Base-by-base conservation (phyloP, 2,797 vertebrate genomes). In the Pampus argenteus region DNA sequence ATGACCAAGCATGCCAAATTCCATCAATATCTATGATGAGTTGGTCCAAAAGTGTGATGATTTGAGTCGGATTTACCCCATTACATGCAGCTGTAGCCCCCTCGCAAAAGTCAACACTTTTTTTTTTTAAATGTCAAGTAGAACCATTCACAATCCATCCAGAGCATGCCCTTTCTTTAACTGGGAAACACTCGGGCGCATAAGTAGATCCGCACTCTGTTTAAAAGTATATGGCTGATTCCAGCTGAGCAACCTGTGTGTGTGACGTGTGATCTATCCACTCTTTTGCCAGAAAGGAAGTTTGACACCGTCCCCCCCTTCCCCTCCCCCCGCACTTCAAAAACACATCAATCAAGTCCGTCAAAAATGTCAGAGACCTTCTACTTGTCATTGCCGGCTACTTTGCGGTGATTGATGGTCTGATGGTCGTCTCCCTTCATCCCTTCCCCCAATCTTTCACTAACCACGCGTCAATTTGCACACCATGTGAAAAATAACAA, bases 341-440 rank as follows among this genome's bases (percentile, higher is more conserved):
- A 92, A 93, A 92, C 89, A 92, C 92, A 94, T 94, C 93, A 92
- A 92, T 94, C 93, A 92, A 81, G 76, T 55, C 80, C 75, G 85
- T 93, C 94, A 92, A 74, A 91, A 87, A 85, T 89, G 89, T 82
- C 90, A 89, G 51, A 78, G 91, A 90, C 87, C 89, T 92, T 92
- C 89, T 74, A 74, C 87, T 88, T 92, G 89, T 93, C 91, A 93
- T 79, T 75, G 84, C 54, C 42, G 72, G 84, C 87, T 88, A 86
- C 89, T 92, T 89, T 85, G 67, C 45, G 4, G 80, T 92, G 92
- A 95, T 92, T 91, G 91, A 94, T 93, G 70, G 83, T 60, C 64
- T 67, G 74, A 75, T 79, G 85, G 71, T 77, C 50, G 67, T 78
- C 83, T 77, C 75, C 64, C 79, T 47, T 38, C 9, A 25, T 38